phyloP scores from a whole-genome alignment of 2,113 vertebrate genomes.

The Chamaea fasciata region DNA sequence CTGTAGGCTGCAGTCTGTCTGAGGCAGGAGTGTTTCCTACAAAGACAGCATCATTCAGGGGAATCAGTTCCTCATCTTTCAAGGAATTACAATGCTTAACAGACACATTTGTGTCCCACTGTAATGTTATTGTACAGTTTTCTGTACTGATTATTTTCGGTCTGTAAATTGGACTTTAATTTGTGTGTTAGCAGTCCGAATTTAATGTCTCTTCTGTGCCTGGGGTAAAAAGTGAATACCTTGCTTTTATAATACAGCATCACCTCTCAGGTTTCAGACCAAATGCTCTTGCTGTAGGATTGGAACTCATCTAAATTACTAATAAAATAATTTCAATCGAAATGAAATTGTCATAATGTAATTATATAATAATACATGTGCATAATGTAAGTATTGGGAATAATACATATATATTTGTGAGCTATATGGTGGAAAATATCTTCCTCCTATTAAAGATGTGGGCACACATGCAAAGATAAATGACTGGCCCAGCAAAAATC shows the following conservation, averaged over 20 bases:
- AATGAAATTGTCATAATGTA: background rate
- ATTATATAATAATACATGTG: background rate
- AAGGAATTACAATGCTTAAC: background rate
- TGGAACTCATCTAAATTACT: background rate
- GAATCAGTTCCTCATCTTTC: background rate
- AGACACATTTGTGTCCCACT: background rate
- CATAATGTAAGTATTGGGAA: background rate
- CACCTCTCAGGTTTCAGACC: background rate
- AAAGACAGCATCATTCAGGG: background rate
- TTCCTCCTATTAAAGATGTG: background rate
- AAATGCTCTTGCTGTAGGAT: background rate
- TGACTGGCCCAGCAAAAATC: background rate
- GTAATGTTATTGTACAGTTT: background rate
- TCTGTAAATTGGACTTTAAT: background rate
- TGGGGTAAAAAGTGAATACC: background rate
- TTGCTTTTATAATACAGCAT: background rate
- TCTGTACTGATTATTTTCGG: background rate
- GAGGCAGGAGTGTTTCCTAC: background rate
- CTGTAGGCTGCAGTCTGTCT: background rate
- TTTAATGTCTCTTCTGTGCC: background rate
- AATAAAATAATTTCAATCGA: background rate
- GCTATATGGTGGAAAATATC: background rate
- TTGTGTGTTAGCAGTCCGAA: background rate
- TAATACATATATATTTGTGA: background rate
- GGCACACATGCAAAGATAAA: background rate